A percentile compares a stretch with the other conserved stretches of the same genome.
Conservation (phyloP, 2,113 vertebrate species). For the Arenaria interpres region DNA sequence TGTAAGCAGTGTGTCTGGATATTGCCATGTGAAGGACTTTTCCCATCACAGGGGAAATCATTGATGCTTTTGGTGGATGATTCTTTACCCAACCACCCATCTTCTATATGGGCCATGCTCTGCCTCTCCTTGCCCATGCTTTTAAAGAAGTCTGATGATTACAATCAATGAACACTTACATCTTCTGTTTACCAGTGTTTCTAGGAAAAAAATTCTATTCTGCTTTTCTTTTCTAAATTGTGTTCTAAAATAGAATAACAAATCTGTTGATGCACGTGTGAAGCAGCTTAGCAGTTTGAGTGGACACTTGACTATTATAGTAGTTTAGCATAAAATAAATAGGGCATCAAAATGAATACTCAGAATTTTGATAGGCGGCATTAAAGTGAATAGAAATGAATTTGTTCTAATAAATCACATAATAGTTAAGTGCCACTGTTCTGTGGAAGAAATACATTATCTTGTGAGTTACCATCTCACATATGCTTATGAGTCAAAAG, state of each 20-base stretch:
- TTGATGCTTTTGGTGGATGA: neutral
- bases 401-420: neutral
- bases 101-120: neutral
- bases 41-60: neutral
- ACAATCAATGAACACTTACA: neutral
- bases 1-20: neutral
- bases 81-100: neutral
- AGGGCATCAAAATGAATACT: neutral
- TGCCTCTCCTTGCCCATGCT: neutral
- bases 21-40: neutral
- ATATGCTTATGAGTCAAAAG: conserved; percentile 21
- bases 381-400: conserved; percentile 18
- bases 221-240: neutral
- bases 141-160: neutral
- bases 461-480: conserved; percentile 20
- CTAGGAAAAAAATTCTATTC: neutral
- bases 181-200: neutral
- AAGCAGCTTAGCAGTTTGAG: neutral
- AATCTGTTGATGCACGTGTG: neutral
- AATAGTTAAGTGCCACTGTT: neutral
- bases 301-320: neutral
- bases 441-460: neutral
- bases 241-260: neutral
- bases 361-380: neutral
- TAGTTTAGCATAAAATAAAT: neutral